A percentile compares a stretch with the other conserved stretches of the same genome.
These are phyloP conservation scores for Pasiphila rectangulata DNA, from an alignment of 2,888 invertebrate species.

Conservation along the genomic window DNA sequence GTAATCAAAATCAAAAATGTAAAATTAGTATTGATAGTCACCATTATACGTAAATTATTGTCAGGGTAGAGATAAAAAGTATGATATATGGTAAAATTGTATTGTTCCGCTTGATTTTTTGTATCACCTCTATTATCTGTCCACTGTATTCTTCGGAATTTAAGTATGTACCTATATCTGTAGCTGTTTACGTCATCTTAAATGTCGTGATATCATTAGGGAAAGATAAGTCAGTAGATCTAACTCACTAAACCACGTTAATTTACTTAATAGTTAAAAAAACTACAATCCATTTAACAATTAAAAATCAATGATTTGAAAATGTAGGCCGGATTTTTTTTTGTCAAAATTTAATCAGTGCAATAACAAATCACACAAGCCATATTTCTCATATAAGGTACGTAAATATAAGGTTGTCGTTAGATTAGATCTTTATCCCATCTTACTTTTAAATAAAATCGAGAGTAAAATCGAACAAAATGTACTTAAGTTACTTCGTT, in stretches of 20 bases:
- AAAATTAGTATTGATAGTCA: constrained; percentile 80
- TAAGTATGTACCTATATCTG: constrained; percentile 34
- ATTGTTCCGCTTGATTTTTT: constrained; percentile 69
- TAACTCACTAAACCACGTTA: constrained; percentile 34
- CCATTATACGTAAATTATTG: constrained; percentile 94
- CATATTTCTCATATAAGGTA: constrained; percentile 55
- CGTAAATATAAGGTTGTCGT: constrained; percentile 72
- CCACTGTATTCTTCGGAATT: constrained; percentile 61
- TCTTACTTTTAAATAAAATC: constrained; percentile 64
- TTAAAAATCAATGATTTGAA: too few relatives aligned
- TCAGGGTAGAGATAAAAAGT: constrained; percentile 85
- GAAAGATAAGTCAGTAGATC: constrained; percentile 51
- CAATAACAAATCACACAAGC: constrained; percentile 54
- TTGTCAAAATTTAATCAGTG: constrained; percentile 34
- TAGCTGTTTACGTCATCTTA: constrained; percentile 47
- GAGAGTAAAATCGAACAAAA: constrained; percentile 75
- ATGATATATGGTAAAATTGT: constrained; percentile 60
- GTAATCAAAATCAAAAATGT: constrained; percentile 67
- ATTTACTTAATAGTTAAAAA: neutral
- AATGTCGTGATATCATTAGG: constrained; percentile 69
- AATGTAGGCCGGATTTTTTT: too few relatives aligned
- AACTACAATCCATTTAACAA: neutral
- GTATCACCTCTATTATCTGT: constrained; percentile 71
- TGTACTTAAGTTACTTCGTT: constrained; percentile 79
- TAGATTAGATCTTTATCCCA: constrained; percentile 68